Evolutionary conservation across 2,113 vertebrate species (phyloP).

Genomic region (Channa argus): DNA sequence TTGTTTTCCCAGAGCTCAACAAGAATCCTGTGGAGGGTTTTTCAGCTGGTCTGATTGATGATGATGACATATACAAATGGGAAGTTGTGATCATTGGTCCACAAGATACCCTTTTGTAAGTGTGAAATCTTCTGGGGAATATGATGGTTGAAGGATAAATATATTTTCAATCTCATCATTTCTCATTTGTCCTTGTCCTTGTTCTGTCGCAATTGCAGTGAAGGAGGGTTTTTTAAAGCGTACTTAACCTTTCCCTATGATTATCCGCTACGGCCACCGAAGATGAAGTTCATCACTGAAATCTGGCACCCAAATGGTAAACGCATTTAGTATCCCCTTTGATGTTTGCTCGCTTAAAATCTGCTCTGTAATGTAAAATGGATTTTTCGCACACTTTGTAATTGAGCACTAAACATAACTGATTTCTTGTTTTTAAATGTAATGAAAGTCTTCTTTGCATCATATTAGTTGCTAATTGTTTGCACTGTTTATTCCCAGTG

Average conservation of each 20-base stretch:
- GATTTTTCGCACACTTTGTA: background rate
- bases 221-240: slow-evolving; percentile 99
- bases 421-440: background rate
- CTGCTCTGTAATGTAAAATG: background rate
- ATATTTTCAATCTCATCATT: background rate
- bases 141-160: background rate
- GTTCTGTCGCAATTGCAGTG: slow-evolving; percentile 83
- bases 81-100: slow-evolving; percentile 99
- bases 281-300: slow-evolving; percentile 99
- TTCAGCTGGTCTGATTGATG: slow-evolving; percentile 99
- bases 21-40: slow-evolving; percentile 99
- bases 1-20: slow-evolving; percentile 90
- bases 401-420: background rate
- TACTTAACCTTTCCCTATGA: slow-evolving; percentile 99
- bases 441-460: background rate
- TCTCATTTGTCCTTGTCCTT: slow-evolving; percentile 4
- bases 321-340: slow-evolving; percentile 13
- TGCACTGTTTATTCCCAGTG: slow-evolving; percentile 83
- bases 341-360: background rate
- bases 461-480: background rate
- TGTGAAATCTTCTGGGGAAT: slow-evolving; percentile 41
- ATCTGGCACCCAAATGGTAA: slow-evolving; percentile 99
- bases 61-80: slow-evolving; percentile 99
- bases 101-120: slow-evolving; percentile 99
- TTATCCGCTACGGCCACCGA: slow-evolving; percentile 98